A percentile compares a stretch with the other conserved stretches of the same genome.
These are phyloP conservation scores for Nematostella vectensis DNA, from an alignment of 92 coral and sea anemone genomes.

Conservation along the genomic window DNA sequence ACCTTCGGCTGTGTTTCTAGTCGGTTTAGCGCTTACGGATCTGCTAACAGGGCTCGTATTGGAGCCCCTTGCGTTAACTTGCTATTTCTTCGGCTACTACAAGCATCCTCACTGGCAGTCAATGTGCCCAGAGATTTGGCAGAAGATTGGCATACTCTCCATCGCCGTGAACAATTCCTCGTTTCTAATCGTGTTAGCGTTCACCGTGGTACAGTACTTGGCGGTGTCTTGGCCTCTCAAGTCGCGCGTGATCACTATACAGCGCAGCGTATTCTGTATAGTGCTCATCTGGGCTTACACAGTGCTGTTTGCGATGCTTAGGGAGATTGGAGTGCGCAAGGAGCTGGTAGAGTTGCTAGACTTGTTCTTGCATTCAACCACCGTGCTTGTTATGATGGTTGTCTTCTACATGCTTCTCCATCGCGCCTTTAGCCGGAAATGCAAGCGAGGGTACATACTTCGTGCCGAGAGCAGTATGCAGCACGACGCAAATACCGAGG, in stretches of 20 bases:
- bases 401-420: conserved; percentile 37
- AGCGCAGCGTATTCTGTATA: conserved; percentile 28
- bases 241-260: conserved; percentile 29
- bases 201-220: conserved; percentile 49
- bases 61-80: conserved; percentile 30
- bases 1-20: conserved; percentile 42
- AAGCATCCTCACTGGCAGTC: conserved; percentile 2
- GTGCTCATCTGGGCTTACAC: conserved; percentile 26
- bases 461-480: conserved; percentile 28
- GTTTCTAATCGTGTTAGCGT: conserved; percentile 49
- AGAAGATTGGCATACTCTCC: conserved; percentile 15
- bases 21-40: conserved; percentile 50
- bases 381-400: conserved; percentile 30
- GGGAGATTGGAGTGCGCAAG: conserved; percentile 18
- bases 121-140: conserved; percentile 1
- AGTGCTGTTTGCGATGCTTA: conserved; percentile 22
- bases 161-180: conserved; percentile 42
- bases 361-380: conserved; percentile 40
- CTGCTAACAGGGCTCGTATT: conserved; percentile 37
- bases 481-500: background rate
- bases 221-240: conserved; percentile 56
- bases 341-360: conserved; percentile 24
- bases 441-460: conserved; percentile 12
- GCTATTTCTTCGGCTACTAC: conserved; percentile 26
- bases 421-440: conserved; percentile 30